Conservation (phyloP, 2,797 vertebrate genomes). For the Typhlichthys eigenmanni region DNA sequence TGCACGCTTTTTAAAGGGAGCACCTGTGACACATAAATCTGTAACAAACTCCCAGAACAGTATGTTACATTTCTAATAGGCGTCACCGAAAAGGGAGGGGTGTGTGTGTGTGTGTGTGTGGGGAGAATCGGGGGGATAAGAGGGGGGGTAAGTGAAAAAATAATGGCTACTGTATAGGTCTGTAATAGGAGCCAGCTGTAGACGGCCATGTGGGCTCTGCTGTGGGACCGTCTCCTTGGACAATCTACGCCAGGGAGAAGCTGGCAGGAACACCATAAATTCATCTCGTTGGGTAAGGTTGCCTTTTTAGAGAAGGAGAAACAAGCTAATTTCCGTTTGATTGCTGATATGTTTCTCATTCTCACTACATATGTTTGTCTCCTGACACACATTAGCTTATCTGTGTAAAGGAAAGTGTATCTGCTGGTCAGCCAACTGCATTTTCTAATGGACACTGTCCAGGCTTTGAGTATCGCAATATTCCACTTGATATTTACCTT, state of each 20-base stretch:
- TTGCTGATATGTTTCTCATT: constrained; percentile 46
- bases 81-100: constrained; percentile 75
- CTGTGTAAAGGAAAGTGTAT: too few relatives aligned
- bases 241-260: constrained; percentile 70
- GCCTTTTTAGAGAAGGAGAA: constrained; percentile 41
- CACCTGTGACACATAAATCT: constrained; percentile 91
- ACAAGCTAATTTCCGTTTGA: constrained; percentile 67
- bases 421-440: too few relatives aligned
- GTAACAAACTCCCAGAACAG: constrained; percentile 79
- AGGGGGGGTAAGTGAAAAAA: constrained; percentile 88
- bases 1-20: constrained; percentile 68
- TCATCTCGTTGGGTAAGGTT: constrained; percentile 62
- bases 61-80: constrained; percentile 92
- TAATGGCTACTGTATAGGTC: constrained; percentile 87
- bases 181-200: constrained; percentile 96
- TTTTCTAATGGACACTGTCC: too few relatives aligned
- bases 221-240: constrained; percentile 55
- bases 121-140: constrained; percentile 23
- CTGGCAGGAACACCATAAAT: constrained; percentile 74
- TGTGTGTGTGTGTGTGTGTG: too few relatives aligned
- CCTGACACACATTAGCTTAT: not conserved
- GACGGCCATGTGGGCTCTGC: constrained; percentile 69
- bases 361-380: constrained; percentile 16
- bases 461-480: too few relatives aligned
- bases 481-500: constrained; percentile 9